A percentile compares a stretch with the other conserved stretches of the same genome.
phyloP scores from a whole-genome alignment of 2,888 invertebrate species.

The Sarcophaga caerulescens region DNA sequence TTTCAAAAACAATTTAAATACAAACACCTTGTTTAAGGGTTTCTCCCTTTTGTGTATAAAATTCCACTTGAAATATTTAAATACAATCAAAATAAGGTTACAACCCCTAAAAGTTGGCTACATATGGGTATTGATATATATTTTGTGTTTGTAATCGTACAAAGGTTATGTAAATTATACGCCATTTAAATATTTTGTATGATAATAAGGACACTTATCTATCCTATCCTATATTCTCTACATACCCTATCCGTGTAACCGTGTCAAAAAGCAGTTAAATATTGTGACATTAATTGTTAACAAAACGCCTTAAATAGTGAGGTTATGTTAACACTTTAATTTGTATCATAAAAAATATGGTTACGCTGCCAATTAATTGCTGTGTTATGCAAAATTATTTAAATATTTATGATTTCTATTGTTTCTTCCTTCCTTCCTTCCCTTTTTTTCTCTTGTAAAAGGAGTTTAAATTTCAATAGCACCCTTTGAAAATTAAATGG shows the following conservation, averaged over 20 bases:
- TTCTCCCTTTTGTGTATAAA: neutral
- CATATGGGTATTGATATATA: neutral
- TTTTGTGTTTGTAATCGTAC: conserved; percentile 28
- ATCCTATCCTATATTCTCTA: neutral
- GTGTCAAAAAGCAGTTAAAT: conserved; percentile 26
- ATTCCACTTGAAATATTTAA: conserved; percentile 13
- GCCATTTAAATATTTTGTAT: conserved; percentile 55
- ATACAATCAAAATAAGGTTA: conserved; percentile 31
- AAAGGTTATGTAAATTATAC: conserved; percentile 72
- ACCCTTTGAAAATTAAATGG: conserved; percentile 30
- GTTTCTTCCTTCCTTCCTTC: neutral
- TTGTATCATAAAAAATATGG: neutral
- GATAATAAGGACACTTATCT: conserved; percentile 44
- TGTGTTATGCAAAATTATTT: conserved; percentile 65
- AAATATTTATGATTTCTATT: conserved; percentile 30
- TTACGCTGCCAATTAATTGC: neutral
- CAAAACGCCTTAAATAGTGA: conserved; percentile 6
- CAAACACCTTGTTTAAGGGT: conserved; percentile 59
- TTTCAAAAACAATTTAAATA: conserved; percentile 55
- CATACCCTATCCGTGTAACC: conserved; percentile 15
- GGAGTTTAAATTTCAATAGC: neutral
- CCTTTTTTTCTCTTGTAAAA: neutral
- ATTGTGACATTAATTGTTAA: conserved; percentile 58
- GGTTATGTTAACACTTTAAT: conserved; percentile 54
- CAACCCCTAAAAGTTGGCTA: conserved; percentile 49